Evolutionary conservation across 2,113 vertebrate genomes (phyloP).

Genomic region (Pyrgilauda ruficollis): DNA sequence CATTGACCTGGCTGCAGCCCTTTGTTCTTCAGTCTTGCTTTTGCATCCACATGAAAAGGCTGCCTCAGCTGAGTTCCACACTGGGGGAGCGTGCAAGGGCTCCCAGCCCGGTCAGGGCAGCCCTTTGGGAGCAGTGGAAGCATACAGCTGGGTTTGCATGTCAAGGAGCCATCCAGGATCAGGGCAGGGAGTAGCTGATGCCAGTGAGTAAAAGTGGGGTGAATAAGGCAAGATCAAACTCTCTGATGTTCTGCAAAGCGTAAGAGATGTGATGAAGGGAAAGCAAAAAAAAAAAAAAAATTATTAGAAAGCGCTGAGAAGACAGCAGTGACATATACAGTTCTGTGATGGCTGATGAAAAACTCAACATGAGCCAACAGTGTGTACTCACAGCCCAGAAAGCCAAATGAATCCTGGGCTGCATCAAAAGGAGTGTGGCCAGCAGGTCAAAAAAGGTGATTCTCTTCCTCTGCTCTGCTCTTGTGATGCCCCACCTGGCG

Average conservation of each 20-base stretch:
- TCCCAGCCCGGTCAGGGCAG: not conserved
- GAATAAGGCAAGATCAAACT: not conserved
- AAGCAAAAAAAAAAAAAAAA: not conserved
- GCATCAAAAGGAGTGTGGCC: not conserved
- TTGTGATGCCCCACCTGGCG: not conserved
- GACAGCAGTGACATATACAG: not conserved
- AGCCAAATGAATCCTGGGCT: not conserved
- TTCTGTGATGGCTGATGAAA: not conserved
- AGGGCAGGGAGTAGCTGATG: not conserved
- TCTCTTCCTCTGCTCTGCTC: not conserved
- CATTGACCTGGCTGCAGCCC: not conserved
- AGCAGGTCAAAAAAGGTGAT: not conserved
- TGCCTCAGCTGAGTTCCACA: fast-evolving
- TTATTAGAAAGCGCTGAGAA: not conserved
- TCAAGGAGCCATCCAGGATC: not conserved
- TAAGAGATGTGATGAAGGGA: not conserved
- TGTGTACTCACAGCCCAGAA: not conserved
- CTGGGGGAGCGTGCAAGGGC: fast-evolving
- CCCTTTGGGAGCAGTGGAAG: fast-evolving
- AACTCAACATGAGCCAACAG: not conserved
- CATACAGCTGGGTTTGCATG: not conserved
- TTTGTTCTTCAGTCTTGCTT: not conserved
- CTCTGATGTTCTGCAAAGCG: not conserved
- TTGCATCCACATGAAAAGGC: not conserved
- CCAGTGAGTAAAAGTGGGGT: not conserved